Base-by-base conservation (phyloP, 2,113 vertebrate genomes). In the Podarcis muralis region DNA sequence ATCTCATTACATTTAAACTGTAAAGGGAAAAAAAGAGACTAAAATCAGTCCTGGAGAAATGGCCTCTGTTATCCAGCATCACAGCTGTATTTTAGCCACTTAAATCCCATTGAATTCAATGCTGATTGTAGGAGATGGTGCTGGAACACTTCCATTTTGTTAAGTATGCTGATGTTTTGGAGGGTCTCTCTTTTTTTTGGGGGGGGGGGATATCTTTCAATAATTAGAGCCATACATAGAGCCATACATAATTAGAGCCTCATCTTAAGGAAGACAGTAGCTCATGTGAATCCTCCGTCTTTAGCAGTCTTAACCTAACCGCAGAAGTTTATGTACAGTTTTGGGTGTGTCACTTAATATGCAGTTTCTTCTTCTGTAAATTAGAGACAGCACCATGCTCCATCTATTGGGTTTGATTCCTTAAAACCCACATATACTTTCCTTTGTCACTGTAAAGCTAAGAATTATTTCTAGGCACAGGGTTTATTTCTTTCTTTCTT, bases 371-470 rank as follows among this genome's bases (percentile, higher is more conserved):
- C 22, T 2, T 20, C n/a, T 88, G 12, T 1, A 0, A 85, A 68
- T 83, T 88, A 5, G 5, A 74, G 43, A 18, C 48, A 43, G 71
- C 84, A 77, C 1, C 12, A 62, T 78, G 71, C 84, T 74, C 1
- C 12, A 57, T 78, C 57, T 23, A 32, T n/a, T 71, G 78, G 77
- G 5, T 13, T 16, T 66, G 81, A 53, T 80, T 23, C 78, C 9
- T 23, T 69, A 35, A 78, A 57, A 79, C 82, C 79, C 48, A 2
- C 72, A 2, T 81, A 37, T 57, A 71, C 85, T 84, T 91, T 86
- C 22, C 48, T 25, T 84, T 86, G 40, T 77, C 92, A 86, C 81
- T 18, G 23, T 81, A 68, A 23, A 68, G 7, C 75, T 86, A 87
- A 90, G 83, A 27, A 22, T 16, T 81, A 35, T 3, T 83, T 89